These are phyloP conservation scores for Drosophila mercatorum DNA, from an alignment of 2,888 invertebrate species.

Conservation along the genomic window DNA sequence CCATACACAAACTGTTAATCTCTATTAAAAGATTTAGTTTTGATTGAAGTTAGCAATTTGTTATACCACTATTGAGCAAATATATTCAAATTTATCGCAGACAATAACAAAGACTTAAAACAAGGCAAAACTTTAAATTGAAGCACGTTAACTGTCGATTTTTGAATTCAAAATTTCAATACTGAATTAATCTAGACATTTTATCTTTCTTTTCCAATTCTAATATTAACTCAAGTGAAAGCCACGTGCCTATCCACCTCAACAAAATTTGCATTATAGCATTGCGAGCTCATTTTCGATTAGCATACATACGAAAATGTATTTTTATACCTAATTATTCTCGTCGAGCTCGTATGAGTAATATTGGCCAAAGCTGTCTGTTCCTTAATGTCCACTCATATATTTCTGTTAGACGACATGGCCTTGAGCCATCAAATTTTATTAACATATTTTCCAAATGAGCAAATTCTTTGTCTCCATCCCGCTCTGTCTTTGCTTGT, in stretches of 20 bases:
- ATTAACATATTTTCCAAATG: slow-evolving; percentile 65
- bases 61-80: background rate
- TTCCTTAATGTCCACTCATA: slow-evolving; percentile 9
- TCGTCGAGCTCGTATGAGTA: slow-evolving; percentile 10
- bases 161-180: no score
- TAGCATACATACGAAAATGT: slow-evolving; percentile 1
- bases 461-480: slow-evolving; percentile 19
- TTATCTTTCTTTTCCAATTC: no score
- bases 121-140: no score
- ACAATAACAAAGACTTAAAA: no score
- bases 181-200: no score
- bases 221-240: background rate
- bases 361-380: slow-evolving; percentile 9
- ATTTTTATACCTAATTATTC: slow-evolving; percentile 11
- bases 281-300: slow-evolving; percentile 1
- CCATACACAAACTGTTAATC: background rate
- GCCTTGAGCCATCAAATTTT: slow-evolving; percentile 64
- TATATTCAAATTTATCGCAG: background rate
- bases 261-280: slow-evolving; percentile 4
- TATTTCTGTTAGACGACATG: slow-evolving; percentile 19
- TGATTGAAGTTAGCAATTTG: background rate
- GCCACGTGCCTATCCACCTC: background rate
- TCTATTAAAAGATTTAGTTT: background rate
- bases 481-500: background rate
- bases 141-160: no score